phyloP scores from a whole-genome alignment of 2,797 vertebrate species.

The Sebastes melanostomus region DNA sequence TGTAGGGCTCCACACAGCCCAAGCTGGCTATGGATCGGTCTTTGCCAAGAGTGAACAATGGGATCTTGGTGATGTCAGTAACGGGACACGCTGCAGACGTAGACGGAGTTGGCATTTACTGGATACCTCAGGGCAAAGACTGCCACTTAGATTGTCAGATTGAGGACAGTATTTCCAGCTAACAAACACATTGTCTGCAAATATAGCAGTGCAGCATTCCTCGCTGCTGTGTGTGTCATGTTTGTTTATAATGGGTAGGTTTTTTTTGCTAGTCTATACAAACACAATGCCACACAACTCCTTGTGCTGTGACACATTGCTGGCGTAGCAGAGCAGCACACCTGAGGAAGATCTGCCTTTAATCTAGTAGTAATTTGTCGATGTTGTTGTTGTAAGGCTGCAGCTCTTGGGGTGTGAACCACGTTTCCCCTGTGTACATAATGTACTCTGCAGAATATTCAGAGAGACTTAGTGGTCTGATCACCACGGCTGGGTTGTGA shows the following conservation, averaged over 20 bases:
- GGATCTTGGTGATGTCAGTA: slow-evolving; percentile 51
- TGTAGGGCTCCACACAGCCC: slow-evolving; percentile 11
- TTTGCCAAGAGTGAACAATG: slow-evolving; percentile 51
- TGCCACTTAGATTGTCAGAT: slow-evolving; percentile 57
- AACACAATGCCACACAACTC: slow-evolving; percentile 7
- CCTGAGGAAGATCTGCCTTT: slow-evolving; percentile 42
- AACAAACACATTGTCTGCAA: slow-evolving; percentile 37
- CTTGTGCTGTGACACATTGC: slow-evolving; percentile 8
- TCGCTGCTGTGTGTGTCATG: slow-evolving; percentile 12
- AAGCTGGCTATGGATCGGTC: slow-evolving; percentile 22
- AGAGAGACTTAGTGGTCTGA: slow-evolving; percentile 47
- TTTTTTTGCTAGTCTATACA: slow-evolving; percentile 7
- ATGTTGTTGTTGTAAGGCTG: slow-evolving; percentile 20
- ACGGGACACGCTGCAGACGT: slow-evolving; percentile 20
- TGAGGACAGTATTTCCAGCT: slow-evolving; percentile 44
- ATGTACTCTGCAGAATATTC: slow-evolving; percentile 51
- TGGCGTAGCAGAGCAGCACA: slow-evolving; percentile 13
- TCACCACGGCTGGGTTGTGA: slow-evolving; percentile 57
- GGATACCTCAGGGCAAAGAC: slow-evolving; percentile 46
- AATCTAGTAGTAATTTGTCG: slow-evolving; percentile 43
- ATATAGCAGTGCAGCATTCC: neutral
- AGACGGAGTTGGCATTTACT: slow-evolving; percentile 53
- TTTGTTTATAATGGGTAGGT: slow-evolving; percentile 32
- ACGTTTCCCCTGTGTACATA: slow-evolving; percentile 32
- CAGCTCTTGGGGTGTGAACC: slow-evolving; percentile 43